phyloP scores from a whole-genome alignment of 2,888 invertebrate species.

The Neoascia interrupta region DNA sequence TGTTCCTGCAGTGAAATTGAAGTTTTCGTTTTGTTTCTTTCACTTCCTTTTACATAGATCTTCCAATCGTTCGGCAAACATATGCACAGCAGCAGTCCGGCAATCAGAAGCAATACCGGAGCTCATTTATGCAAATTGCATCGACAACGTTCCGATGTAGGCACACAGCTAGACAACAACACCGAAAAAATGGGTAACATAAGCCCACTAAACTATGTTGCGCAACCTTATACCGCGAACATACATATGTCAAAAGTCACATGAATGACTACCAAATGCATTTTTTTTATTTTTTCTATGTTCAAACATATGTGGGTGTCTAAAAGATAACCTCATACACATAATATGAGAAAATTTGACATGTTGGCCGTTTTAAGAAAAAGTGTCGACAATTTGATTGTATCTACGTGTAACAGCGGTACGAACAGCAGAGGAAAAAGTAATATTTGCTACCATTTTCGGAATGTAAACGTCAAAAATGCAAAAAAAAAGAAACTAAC shows the following conservation, averaged over 20 bases:
- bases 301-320: conserved; percentile 49
- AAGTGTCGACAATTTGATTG: conserved; percentile 63
- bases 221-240: conserved; percentile 52
- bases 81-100: conserved; percentile 43
- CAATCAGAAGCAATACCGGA: conserved; percentile 49
- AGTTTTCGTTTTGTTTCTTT: conserved; percentile 22
- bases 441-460: conserved; percentile 55
- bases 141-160: conserved; percentile 45
- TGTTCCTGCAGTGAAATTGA: conserved; percentile 45
- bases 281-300: neutral
- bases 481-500: conserved; percentile 1
- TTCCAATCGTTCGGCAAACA: conserved; percentile 45
- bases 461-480: conserved; percentile 57
- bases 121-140: conserved; percentile 66
- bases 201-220: conserved; percentile 58
- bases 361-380: conserved; percentile 58
- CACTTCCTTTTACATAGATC: conserved; percentile 46
- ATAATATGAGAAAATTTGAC: conserved; percentile 43
- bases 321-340: neutral
- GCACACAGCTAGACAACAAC: conserved; percentile 40
- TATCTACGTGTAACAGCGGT: conserved; percentile 45
- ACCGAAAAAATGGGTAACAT: conserved; percentile 30
- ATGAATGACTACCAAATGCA: conserved; percentile 50
- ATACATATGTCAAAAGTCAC: conserved; percentile 68
- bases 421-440: conserved; percentile 26